phyloP scores from a whole-genome alignment of 2,113 vertebrate species.

The Mustela nigripes region DNA sequence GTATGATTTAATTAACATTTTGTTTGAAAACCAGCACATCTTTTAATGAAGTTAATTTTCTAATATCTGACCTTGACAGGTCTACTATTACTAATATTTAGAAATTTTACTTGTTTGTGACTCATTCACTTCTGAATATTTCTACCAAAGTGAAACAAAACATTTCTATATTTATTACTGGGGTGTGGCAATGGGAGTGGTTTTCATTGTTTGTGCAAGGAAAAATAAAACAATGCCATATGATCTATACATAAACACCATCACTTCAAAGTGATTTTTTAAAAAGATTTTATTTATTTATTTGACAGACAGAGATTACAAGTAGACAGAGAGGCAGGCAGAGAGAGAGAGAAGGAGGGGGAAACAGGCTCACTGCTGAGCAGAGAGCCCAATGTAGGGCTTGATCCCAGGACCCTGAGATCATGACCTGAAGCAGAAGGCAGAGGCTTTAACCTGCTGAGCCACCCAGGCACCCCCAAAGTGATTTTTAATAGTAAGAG shows the following conservation, averaged over 20 bases:
- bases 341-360: too few species aligned
- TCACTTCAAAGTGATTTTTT: neutral
- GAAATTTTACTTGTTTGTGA: neutral
- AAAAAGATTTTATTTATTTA: too few species aligned
- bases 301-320: too few species aligned
- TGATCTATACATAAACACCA: neutral
- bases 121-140: slow-evolving; percentile 7
- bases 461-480: too few species aligned
- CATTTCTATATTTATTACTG: neutral
- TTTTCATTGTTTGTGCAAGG: slow-evolving; percentile 2
- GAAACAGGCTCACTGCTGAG: too few species aligned
- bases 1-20: slow-evolving; percentile 45
- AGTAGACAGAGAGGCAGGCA: too few species aligned
- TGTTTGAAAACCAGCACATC: neutral
- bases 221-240: slow-evolving; percentile 4
- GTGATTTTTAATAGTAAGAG: neutral
- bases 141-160: neutral
- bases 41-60: slow-evolving; percentile 51
- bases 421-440: too few species aligned
- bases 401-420: too few species aligned
- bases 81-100: slow-evolving; percentile 1
- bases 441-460: too few species aligned
- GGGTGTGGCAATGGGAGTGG: too few species aligned
- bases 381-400: too few species aligned
- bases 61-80: neutral